A percentile compares a stretch with the other conserved stretches of the same genome.
Evolutionary conservation across 2,888 invertebrate species (phyloP).

Genomic region (Harpagoxenus sublaevis): DNA sequence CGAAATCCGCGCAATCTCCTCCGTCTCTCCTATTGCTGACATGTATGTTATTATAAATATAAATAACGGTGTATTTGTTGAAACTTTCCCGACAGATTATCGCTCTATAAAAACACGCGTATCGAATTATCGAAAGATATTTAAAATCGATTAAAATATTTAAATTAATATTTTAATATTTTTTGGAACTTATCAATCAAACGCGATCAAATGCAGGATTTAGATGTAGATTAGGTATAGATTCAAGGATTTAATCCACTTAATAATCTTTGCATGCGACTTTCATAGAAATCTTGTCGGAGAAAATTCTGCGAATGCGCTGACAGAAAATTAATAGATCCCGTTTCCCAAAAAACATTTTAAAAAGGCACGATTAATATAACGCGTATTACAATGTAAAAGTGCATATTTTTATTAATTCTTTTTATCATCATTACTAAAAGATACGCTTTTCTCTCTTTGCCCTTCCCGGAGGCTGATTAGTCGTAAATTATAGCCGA

Average conservation of each 20-base stretch:
- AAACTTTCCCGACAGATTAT: slow-evolving; percentile 14
- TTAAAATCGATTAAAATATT: not conserved
- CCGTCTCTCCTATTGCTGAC: not conserved
- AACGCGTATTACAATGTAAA: not conserved
- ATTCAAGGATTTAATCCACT: not conserved
- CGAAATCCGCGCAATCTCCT: slow-evolving; percentile 23
- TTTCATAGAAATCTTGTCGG: not conserved
- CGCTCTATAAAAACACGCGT: not conserved
- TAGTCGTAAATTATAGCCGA: slow-evolving; percentile 13
- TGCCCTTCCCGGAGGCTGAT: not conserved
- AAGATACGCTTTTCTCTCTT: slow-evolving; percentile 24
- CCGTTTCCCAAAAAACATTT: slow-evolving; percentile 5
- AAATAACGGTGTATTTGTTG: not conserved
- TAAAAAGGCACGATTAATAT: slow-evolving; percentile 17
- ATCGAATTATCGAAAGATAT: not conserved
- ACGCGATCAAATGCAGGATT: not conserved
- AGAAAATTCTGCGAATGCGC: slow-evolving; percentile 4
- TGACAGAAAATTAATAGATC: slow-evolving; percentile 20
- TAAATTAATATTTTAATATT: no score
- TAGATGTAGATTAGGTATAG: no score
- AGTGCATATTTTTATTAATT: slow-evolving; percentile 6
- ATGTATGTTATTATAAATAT: not conserved
- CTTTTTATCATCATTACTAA: slow-evolving; percentile 9
- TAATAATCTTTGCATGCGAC: not conserved
- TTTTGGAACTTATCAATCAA: no score